Evolutionary conservation across 2,888 invertebrate genomes (phyloP), one percentile per base, ranked within the genome.

Genomic region (Timandra comae): DNA sequence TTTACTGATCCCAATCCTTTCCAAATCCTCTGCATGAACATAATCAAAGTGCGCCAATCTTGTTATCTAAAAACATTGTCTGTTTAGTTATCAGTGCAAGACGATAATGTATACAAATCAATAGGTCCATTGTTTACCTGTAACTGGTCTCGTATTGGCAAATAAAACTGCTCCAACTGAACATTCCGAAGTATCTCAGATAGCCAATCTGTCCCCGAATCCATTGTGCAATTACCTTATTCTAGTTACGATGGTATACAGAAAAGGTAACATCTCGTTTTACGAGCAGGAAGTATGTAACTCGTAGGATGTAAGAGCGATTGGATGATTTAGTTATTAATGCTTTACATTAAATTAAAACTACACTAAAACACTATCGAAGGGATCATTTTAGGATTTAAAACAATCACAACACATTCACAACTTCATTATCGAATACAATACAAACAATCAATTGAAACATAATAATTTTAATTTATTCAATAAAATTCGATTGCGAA

Each of bases 1-100:
- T 68, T 95, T 95, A 29, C 97, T 96, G 64, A 99, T 89, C 1
- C 98, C 98, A 63, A 98, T 94, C 63, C 94, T 94, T 65, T 97
- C 97, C 62, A 99, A 87, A 78, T 99, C 98, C 52, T 97, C 97
- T 0, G 94, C 86, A 60, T 94, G 94, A n/a, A 99, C 98, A 88
- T 95, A 97, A 59, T 98, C 97, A 72, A 99, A 99, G 80, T 99
- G 99, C 31, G 96, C 93, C 56, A 98, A 77, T 41, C 96, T 88
- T 20, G 98, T 96, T 36, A 98, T 91, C 89, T 95, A 88, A 45
- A 74, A 79, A 48, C 42, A 39, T 23, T 11, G 6, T 24, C 11
- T 24, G 11, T 7, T 23, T 27, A 29, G 30, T 20, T 25, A 12
- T 21, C n/a, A n/a, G n/a, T n/a, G n/a, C n/a, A n/a, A n/a, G n/a